phyloP scores from a whole-genome alignment of 2,888 invertebrate species.

The Auanema sp. region DNA sequence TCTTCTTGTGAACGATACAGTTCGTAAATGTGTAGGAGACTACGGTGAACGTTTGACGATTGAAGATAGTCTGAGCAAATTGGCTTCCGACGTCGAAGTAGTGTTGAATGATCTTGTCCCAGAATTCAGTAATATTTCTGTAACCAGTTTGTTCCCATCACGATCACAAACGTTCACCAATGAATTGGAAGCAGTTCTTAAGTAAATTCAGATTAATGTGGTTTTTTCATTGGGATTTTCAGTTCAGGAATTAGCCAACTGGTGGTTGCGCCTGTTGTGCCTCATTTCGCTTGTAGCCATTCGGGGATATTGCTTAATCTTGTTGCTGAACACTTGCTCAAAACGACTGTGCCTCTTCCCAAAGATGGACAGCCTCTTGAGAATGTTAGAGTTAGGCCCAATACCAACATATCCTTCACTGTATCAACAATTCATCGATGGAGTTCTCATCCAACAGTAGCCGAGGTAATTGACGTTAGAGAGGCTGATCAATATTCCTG shows the following conservation, averaged over 20 bases:
- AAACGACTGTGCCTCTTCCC: constrained; percentile 19
- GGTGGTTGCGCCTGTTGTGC: background rate
- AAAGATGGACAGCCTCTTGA: constrained; percentile 20
- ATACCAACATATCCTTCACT: constrained; percentile 34
- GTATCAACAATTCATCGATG: constrained; percentile 38
- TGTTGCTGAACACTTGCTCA: background rate
- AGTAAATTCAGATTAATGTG: background rate
- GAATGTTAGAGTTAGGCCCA: constrained; percentile 28
- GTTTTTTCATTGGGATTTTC: background rate
- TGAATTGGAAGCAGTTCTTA: constrained; percentile 11
- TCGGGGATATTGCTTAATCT: background rate
- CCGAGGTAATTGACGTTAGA: constrained; percentile 25
- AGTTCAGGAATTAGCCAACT: constrained; percentile 1
- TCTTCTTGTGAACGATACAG: constrained; percentile 23
- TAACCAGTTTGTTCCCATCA: constrained; percentile 26
- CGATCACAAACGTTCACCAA: constrained; percentile 21
- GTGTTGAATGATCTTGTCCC: constrained; percentile 30
- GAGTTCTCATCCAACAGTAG: constrained; percentile 37
- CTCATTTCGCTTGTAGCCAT: constrained; percentile 1
- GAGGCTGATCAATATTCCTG: background rate
- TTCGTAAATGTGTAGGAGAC: constrained; percentile 29
- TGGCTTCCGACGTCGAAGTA: constrained; percentile 25
- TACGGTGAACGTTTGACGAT: constrained; percentile 34
- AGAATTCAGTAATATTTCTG: constrained; percentile 29
- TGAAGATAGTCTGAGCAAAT: constrained; percentile 25